Evolutionary conservation across 2,797 vertebrate genomes (phyloP), one percentile per base, ranked within the genome.

Genomic region (Hephaestus fuliginosus): DNA sequence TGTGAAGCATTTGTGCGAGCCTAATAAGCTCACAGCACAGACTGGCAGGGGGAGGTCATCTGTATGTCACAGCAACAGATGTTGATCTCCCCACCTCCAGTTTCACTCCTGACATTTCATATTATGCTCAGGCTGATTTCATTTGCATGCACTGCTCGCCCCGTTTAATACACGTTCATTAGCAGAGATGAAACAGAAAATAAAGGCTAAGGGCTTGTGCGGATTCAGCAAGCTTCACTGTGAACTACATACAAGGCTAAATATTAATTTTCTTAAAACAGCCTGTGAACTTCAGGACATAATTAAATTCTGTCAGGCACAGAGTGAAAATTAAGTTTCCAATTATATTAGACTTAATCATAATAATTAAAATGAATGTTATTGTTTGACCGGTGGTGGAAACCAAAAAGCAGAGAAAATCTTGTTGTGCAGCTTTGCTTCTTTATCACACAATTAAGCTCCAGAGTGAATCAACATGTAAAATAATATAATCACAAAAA

Each of bases 101-200:
- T 10, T 51, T 78, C 6, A 49, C 41, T 46, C 61, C 20, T 0
- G 4, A 17, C 14, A 20, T 12, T 33, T 74, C 18, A 25, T 57
- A 78, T 79, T 41, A 77, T 72, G 73, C 25, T 7, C 3, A n/a
- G 48, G 36, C 58, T 46, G 60, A 58, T 74, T 33, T 33, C 4
- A 68, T 71, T 76, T 68, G 46, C 33, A 33, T 64, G 33, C 14
- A 5, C 18, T 33, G 41, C 20, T 58, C 44, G 41, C 0, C 7
- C 52, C 25, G 33, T 61, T 65, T 62, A 8, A 63, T 60, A 10
- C 5, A 1, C 36, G 43, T 60, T 41, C 25, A 17, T 18, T n/a
- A 25, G 30, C 36, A 15, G 36, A 15, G 18, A 44, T 20, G 1
- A 46, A 51, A 60, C 14, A 22, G 11, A 60, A 78, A 20, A 43